These are phyloP conservation scores for pig (Sus scrofa) DNA, from an alignment of 2,113 vertebrate genomes.

Conservation along the genomic window DNA sequence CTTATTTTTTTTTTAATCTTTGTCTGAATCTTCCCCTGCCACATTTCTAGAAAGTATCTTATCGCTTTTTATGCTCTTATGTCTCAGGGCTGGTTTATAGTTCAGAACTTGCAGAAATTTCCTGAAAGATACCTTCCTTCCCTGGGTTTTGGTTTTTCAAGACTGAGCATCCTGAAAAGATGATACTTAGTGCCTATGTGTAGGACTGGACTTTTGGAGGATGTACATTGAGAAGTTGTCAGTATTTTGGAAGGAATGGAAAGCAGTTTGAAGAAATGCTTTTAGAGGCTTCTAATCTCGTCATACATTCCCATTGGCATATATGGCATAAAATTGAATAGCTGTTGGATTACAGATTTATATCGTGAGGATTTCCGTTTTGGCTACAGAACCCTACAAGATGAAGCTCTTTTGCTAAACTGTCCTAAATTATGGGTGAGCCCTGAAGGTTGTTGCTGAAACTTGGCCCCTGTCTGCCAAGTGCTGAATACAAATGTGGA, in stretches of 20 bases:
- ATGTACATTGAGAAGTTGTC: neutral
- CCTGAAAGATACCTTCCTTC: neutral
- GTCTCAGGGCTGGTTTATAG: neutral
- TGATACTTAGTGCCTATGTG: neutral
- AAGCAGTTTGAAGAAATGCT: neutral
- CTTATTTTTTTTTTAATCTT: neutral
- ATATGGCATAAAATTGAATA: neutral
- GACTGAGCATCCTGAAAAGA: neutral
- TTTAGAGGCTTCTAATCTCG: neutral
- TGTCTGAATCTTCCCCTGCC: neutral
- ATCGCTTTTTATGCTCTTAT: neutral
- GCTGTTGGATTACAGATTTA: neutral
- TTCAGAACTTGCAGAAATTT: neutral
- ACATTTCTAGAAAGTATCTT: neutral
- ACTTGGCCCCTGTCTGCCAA: too few relatives aligned
- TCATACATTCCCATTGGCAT: neutral
- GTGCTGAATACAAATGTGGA: too few relatives aligned
- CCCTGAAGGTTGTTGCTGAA: neutral
- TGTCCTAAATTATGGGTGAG: neutral
- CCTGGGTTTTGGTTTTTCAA: neutral
- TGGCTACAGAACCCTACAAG: neutral
- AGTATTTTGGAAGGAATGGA: neutral
- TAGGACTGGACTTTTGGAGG: neutral
- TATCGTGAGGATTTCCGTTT: neutral
- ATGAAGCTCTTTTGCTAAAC: neutral